Evolutionary conservation across 2,888 invertebrate genomes (phyloP).

Genomic region (Spicauda simplicius): DNA sequence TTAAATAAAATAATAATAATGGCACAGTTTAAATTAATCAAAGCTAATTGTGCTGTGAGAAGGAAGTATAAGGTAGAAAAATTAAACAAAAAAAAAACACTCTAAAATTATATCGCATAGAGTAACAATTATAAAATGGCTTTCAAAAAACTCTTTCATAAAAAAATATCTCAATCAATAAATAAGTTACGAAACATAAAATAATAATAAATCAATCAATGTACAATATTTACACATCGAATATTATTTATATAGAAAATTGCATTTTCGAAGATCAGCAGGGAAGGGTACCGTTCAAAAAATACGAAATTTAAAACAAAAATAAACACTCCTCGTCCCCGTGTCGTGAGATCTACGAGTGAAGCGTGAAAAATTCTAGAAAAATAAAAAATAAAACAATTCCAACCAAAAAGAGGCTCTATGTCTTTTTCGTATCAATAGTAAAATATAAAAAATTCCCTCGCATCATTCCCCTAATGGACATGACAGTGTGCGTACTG

Average conservation of each 20-base stretch:
- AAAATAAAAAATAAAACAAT: slow-evolving; percentile 52
- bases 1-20: slow-evolving; percentile 57
- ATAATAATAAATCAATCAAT: slow-evolving; percentile 61
- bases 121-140: slow-evolving; percentile 73
- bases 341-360: slow-evolving; percentile 61
- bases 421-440: slow-evolving; percentile 80
- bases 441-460: slow-evolving; percentile 82
- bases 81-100: slow-evolving; percentile 47
- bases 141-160: slow-evolving; percentile 65
- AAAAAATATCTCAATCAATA: slow-evolving; percentile 78
- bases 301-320: slow-evolving; percentile 8
- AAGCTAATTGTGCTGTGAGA: slow-evolving; percentile 52
- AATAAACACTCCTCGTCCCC: slow-evolving; percentile 36
- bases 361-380: slow-evolving; percentile 67
- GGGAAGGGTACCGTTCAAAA: slow-evolving; percentile 57
- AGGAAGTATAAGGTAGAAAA: slow-evolving; percentile 47
- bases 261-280: slow-evolving; percentile 61
- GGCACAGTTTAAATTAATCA: slow-evolving; percentile 62
- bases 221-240: slow-evolving; percentile 84
- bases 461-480: slow-evolving; percentile 80
- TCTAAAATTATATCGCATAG: slow-evolving; percentile 57
- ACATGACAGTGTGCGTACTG: slow-evolving; percentile 64
- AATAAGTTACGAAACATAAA: slow-evolving; percentile 73
- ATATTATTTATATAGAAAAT: slow-evolving; percentile 71
- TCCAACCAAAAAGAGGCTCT: slow-evolving; percentile 65